Evolutionary conservation across 1,140 invertebrate species (phyloP), one percentile per base, ranked within the genome.

Genomic region (Plectus sambesii): DNA sequence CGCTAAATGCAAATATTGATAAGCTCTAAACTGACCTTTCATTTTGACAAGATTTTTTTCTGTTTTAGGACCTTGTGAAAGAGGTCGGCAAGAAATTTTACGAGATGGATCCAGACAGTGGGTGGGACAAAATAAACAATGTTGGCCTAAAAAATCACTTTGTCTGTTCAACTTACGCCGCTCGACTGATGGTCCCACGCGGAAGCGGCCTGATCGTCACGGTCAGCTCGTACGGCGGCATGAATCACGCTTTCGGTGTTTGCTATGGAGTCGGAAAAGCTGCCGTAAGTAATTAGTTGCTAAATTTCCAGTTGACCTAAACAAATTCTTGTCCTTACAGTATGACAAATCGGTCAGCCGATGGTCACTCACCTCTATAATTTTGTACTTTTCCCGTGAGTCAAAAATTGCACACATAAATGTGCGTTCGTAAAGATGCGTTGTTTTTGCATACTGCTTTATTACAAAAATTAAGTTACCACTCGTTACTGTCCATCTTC

Each of bases 261-360:
- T 26, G 68, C 4, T 73, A 73, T 55, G 72, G 72, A 9, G 42
- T 72, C 24, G 72, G 72, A 5, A 73, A 73, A 57, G 67, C 61
- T 49, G 71, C 68, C 5, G 68, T 68, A 51, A 58, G 65, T 53
- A 47, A 47, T 8, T 24, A 53, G 37, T 55, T 51, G 12, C 3
- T 48, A 20, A 22, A 4, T 2, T 4, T 51, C 19, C 33, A n/a
- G 2, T 23, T 38, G 12, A 1, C n/a, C 22, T 49, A 39, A 12
- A 49, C 47, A 12, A 35, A 45, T 47, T 22, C 43, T 40, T 5
- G 5, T 48, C 0, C 41, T 45, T 27, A 35, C 53, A 8, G 52
- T 27, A 38, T 35, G 5, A 53, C 52, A 0, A 55, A 35, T 24
- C 51, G 56, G 8, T 38, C 56, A 22, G 45, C 29, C 22, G 53